Evolutionary conservation across 2,888 invertebrate species (phyloP).

Genomic region (Strigamia crassipes): DNA sequence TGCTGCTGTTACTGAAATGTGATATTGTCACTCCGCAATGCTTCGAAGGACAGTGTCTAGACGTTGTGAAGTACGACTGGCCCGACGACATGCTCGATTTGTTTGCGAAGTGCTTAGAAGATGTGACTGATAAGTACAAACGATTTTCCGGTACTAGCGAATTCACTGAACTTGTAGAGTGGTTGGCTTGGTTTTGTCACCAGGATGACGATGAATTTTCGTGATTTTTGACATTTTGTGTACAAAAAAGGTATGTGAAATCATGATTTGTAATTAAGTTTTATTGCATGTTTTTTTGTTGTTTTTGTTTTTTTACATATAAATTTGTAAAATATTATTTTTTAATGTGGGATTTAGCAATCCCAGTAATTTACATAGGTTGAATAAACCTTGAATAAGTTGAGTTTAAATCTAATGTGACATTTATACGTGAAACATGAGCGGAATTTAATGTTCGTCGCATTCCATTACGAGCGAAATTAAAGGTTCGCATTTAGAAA

Average conservation of each 20-base stretch:
- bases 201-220: not conserved
- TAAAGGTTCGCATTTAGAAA: not conserved
- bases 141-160: not conserved
- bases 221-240: not conserved
- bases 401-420: not conserved
- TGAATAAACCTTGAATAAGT: not conserved
- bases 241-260: not conserved
- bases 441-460: not conserved
- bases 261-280: not conserved
- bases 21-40: not conserved
- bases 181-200: slow-evolving; percentile 21
- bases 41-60: slow-evolving; percentile 11
- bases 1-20: not conserved
- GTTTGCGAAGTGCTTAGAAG: not conserved
- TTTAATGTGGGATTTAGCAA: too few species aligned
- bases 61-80: not conserved
- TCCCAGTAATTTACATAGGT: not conserved
- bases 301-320: not conserved
- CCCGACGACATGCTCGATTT: not conserved
- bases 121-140: not conserved
- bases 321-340: not conserved
- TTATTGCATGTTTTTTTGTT: not conserved
- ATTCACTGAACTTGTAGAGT: not conserved
- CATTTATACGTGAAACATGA: not conserved
- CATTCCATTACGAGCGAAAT: not conserved